Conservation (phyloP, 2,113 vertebrate species). For the Gadus macrocephalus region DNA sequence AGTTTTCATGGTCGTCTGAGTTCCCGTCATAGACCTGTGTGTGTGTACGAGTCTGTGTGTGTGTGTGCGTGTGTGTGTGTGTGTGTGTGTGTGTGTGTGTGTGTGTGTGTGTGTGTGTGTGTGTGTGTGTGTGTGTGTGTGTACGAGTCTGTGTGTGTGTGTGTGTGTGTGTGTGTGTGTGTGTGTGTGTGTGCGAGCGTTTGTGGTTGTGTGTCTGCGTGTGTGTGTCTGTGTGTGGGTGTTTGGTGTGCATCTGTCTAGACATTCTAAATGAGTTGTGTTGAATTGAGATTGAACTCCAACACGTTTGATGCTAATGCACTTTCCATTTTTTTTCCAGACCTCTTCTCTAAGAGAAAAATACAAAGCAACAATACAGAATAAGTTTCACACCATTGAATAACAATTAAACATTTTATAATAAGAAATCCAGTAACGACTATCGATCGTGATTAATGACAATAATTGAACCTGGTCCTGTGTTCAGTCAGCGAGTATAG, state of each 20-base stretch:
- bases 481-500: no score
- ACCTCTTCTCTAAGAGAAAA: no score
- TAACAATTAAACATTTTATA: no score
- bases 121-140: neutral
- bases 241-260: conserved; percentile 29
- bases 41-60: conserved; percentile 7
- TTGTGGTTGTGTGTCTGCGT: neutral
- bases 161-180: neutral
- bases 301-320: no score
- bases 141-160: neutral
- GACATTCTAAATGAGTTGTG: conserved; percentile 43
- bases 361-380: no score
- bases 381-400: no score
- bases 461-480: no score
- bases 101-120: conserved; percentile 3
- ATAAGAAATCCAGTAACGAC: no score
- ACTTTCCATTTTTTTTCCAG: no score
- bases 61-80: conserved; percentile 2
- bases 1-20: neutral
- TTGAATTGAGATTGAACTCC: conserved; percentile 35
- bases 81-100: neutral
- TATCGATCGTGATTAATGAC: no score
- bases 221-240: conserved; percentile 21
- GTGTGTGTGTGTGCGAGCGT: no score
- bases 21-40: no score